Evolutionary conservation across 35 echinoderm and acorn worm species (phyloP).

Genomic region (Lytechinus pictus): DNA sequence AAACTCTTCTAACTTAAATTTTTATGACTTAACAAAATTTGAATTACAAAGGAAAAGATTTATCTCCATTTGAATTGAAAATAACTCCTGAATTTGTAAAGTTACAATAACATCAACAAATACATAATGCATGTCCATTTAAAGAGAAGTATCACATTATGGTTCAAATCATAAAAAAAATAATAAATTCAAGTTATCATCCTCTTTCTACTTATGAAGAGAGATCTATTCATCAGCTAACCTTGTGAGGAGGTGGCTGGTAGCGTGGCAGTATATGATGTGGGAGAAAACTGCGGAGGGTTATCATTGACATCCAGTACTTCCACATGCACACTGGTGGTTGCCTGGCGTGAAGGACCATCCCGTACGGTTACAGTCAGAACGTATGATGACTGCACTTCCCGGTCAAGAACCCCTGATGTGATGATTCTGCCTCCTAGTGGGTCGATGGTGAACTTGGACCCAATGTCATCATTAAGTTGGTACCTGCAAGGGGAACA

Average conservation of each 20-base stretch:
- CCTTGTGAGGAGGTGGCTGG: conserved; percentile 63
- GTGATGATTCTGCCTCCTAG: conserved; percentile 80
- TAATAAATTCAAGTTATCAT: no score
- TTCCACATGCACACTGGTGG: conserved; percentile 69
- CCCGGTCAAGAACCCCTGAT: conserved; percentile 75
- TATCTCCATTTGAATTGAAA: no score
- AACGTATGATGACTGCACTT: conserved; percentile 69
- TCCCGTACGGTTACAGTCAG: conserved; percentile 82
- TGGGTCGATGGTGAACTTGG: conserved; percentile 89
- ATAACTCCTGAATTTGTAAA: no score
- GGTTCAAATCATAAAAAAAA: no score
- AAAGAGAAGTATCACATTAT: no score
- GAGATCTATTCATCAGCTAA: conserved; percentile 6
- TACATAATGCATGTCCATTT: no score
- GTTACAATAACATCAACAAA: no score
- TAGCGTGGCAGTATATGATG: conserved; percentile 53
- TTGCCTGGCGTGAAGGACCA: conserved; percentile 40
- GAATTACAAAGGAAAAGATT: neutral
- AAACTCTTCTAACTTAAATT: neutral
- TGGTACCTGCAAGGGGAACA: conserved; percentile 67
- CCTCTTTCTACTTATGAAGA: neutral
- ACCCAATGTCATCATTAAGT: conserved; percentile 76
- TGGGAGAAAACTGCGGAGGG: conserved; percentile 63
- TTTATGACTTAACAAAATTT: neutral
- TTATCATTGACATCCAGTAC: conserved; percentile 89